Evolutionary conservation across 2,888 invertebrate genomes (phyloP), one percentile per base, ranked within the genome.

Genomic region (Diarsia brunnea): DNA sequence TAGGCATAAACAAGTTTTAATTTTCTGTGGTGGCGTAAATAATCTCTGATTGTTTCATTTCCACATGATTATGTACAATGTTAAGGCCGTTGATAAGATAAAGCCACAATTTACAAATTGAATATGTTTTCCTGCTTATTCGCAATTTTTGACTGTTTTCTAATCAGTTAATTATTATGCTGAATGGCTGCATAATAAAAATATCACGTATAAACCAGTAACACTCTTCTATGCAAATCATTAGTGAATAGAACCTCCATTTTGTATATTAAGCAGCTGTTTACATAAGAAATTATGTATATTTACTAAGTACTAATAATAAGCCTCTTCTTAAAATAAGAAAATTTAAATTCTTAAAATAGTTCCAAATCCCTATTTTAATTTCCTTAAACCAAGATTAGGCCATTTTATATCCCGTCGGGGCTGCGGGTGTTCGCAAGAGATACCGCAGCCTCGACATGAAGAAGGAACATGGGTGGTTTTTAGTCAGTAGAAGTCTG

Each of bases 21-120:
- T 55, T 64, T 73, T 47, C 24, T n/a, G 31, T 31, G 14, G 21
- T 65, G 7, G 45, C 49, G 64, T 65, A 55, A 68, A 80, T 75
- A 75, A 73, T 78, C 51, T 38, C 24, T 16, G 61, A 68, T 81
- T 81, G 68, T 71, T 66, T 24, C 60, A 69, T 65, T 60, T 65
- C 27, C 69, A 51, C 24, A 51, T 21, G 55, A 67, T 38, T 73
- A 73, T 61, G 73, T 75, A 73, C 81, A 73, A 63, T 71, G 75
- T 63, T 77, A 80, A 77, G 61, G 73, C 27, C 66, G 16, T 61
- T 69, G 84, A 84, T 84, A 84, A 84, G 84, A 84, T 84, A 82
- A 84, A 76, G 66, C 64, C 79, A 60, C 14, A 65, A 49, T 76
- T 72, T 65, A 51, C 53, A 53, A 55, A 69, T 55, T 67, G 0